Evolutionary conservation across 2,888 invertebrate species (phyloP).

Genomic region (Patella depressa): DNA sequence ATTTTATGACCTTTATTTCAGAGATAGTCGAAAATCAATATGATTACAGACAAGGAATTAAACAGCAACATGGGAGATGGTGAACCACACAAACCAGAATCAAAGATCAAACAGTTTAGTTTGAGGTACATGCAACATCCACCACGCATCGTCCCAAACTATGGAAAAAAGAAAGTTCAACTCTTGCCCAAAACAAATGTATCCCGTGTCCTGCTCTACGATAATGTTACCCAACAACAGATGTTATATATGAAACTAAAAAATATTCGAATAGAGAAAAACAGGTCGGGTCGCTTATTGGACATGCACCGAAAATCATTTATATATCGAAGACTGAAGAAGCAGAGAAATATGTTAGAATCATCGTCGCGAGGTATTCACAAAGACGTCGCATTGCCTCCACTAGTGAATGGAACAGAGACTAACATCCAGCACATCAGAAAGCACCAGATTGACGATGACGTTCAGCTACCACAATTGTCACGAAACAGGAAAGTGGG

Average conservation of each 20-base stretch:
- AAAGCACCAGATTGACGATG: slow-evolving; percentile 2
- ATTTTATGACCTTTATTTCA: too few relatives aligned
- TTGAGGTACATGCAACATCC: slow-evolving; percentile 58
- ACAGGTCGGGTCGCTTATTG: slow-evolving; percentile 43
- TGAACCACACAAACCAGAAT: background rate
- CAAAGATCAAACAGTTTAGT: background rate
- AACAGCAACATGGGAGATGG: too few relatives aligned
- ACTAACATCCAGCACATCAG: background rate
- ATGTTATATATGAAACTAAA: slow-evolving; percentile 60
- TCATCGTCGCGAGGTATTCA: background rate
- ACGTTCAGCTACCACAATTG: slow-evolving; percentile 37
- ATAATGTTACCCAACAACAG: slow-evolving; percentile 64
- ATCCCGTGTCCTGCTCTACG: slow-evolving; percentile 60
- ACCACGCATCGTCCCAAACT: slow-evolving; percentile 61
- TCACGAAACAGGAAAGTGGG: slow-evolving; percentile 34
- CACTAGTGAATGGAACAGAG: background rate
- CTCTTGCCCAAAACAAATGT: slow-evolving; percentile 58
- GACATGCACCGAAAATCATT: slow-evolving; percentile 49
- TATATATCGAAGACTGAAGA: slow-evolving; percentile 17
- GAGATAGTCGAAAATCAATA: too few relatives aligned
- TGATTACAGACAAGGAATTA: too few relatives aligned
- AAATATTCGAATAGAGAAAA: slow-evolving; percentile 50
- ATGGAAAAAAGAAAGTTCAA: slow-evolving; percentile 47
- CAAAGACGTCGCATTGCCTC: background rate
- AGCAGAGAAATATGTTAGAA: slow-evolving; percentile 12